These are phyloP conservation scores for Trichopria drosophilae DNA, from an alignment of 2,888 invertebrate species.

Conservation along the genomic window DNA sequence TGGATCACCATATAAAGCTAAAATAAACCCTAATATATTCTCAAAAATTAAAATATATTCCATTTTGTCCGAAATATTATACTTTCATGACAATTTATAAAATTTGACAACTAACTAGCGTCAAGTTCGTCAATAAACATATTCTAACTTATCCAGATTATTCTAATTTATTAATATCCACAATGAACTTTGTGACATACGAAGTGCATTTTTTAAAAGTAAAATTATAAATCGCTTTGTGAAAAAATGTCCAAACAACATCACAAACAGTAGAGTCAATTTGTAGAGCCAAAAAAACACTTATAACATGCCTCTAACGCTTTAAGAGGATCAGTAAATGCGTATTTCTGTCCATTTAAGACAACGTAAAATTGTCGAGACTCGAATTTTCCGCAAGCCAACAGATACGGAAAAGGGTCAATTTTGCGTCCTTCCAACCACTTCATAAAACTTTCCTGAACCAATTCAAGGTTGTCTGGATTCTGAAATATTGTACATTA, in stretches of 20 bases:
- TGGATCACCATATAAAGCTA: too few relatives aligned
- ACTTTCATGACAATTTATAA: too few relatives aligned
- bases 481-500: neutral
- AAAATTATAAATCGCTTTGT: conserved; percentile 1
- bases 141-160: too few relatives aligned
- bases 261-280: neutral
- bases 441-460: neutral
- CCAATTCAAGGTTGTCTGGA: neutral
- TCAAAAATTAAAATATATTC: too few relatives aligned
- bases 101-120: too few relatives aligned
- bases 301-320: conserved; percentile 6
- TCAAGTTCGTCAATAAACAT: too few relatives aligned
- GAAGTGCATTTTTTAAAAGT: neutral
- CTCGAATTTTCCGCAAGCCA: conserved; percentile 1
- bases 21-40: too few relatives aligned
- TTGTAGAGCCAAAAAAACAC: conserved; percentile 1
- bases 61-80: too few relatives aligned
- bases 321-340: neutral
- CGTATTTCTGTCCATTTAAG: neutral
- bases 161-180: neutral
- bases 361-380: conserved; percentile 1
- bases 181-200: neutral
- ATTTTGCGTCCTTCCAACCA: neutral
- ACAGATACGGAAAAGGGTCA: neutral
- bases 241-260: neutral